These are phyloP conservation scores for Theropithecus gelada DNA, from an alignment of 2,113 vertebrate genomes.

Conservation along the genomic window DNA sequence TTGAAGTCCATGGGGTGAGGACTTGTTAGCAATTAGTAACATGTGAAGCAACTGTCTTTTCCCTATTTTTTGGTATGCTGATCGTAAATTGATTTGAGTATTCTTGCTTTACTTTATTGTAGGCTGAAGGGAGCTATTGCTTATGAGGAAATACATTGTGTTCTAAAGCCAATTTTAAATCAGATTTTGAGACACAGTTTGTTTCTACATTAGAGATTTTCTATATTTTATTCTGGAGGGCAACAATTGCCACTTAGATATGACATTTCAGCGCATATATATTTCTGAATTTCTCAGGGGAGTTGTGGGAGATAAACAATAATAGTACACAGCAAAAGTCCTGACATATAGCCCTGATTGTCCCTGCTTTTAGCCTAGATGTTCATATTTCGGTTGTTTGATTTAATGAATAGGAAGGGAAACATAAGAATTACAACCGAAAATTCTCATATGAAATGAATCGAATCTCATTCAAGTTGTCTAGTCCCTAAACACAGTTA, in stretches of 20 bases:
- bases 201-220: neutral
- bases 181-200: neutral
- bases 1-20: neutral
- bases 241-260: neutral
- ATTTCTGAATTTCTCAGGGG: neutral
- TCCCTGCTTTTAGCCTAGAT: neutral
- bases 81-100: neutral
- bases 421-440: neutral
- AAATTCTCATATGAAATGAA: neutral
- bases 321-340: neutral
- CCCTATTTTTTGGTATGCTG: neutral
- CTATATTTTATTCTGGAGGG: neutral
- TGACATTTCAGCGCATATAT: neutral
- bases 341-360: neutral
- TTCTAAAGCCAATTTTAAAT: neutral
- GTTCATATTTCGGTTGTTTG: neutral
- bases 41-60: neutral
- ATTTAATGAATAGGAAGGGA: neutral
- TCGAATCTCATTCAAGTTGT: neutral
- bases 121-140: neutral
- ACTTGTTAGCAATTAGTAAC: neutral
- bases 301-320: neutral
- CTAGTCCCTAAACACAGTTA: neutral
- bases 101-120: neutral
- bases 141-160: neutral